Base-by-base conservation (phyloP, 2,797 vertebrate species). In the Cygnus olor region DNA sequence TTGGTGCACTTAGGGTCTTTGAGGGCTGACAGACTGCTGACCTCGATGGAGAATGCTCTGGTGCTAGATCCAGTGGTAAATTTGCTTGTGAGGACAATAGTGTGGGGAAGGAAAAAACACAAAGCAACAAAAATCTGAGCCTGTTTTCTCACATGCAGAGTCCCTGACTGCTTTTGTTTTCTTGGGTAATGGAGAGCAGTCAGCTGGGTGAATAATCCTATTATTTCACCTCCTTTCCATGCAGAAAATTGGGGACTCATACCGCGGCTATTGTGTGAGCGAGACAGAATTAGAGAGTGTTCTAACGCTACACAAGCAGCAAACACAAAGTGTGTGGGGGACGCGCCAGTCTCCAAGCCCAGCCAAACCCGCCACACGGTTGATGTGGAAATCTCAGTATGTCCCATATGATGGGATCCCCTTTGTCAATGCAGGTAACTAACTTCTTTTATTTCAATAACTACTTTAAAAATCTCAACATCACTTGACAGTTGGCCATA, bases 331-430 rank as follows among this genome's bases (percentile, higher is more conserved):
- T 25, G 98, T 98, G 65, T 98, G 98, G 97, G 98, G 98, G 22
- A 98, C 98, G 0, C 98, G 98, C 66, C 98, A 98, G 89, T 98
- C 98, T 84, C 98, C 98, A 58, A 99, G 98, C 90, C 98, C 98
- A 53, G 98, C 98, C 95, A 98, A 98, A 95, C 98, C 98, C 1
- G 98, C 98, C 96, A 98, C 98, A 57, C 98, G 98, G n/a, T 97
- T 98, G 92, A 98, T 98, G 98, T 98, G 98, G 98, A 98, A 98
- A 94, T 99, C 98, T 36, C 98, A 98, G 93, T 98, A 98, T 95
- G 98, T 98, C 85, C 98, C 98, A 36, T 98, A 98, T 92, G 98
- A 99, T 85, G 98, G 98, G 96, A 98, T 98, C 82, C 98, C 98
- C 36, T 98, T 99, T 96, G 98, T 99, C 93, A 99, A 98, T 96